Base-by-base conservation (phyloP, 2,797 vertebrate species). In the Aphelocoma californica region DNA sequence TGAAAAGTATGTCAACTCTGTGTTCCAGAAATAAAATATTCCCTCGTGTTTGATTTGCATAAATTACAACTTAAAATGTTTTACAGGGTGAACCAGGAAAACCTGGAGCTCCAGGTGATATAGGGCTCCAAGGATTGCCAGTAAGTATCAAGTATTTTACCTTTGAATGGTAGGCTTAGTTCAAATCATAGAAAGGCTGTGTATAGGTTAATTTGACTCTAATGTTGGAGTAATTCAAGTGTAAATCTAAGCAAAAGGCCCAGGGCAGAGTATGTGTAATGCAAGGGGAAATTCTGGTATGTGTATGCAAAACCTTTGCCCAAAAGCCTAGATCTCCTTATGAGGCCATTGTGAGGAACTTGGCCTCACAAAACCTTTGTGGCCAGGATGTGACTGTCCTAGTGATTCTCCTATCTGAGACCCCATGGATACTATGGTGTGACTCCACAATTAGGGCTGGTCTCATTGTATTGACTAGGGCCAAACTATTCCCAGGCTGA, bases 61-160 rank as follows among this genome's bases (percentile, higher is more conserved):
- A 29, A 70, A 60, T 79, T 86, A 14, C 23, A 86, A 53, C 23
- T 69, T 65, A 23, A 74, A 72, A 82, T 96, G 81, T 95, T 93
- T 98, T 97, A 69, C 97, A 99, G 99, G 99, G 99, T 85, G 97
- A 92, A 79, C 87, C 98, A 53, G 99, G 99, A 84, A 99, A 99
- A 96, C 83, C 98, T 44, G 99, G 99, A 64, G 96, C 97, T 97
- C 98, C 98, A 32, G 99, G 99, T 89, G 99, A 99, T 94, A 91
- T 97, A 79, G 99, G 99, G 86, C 98, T 98, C 95, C 99, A 99
- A 93, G 99, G 99, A 61, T 95, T 99, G 95, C 98, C 99, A 95
- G 99, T 99, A 98, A 98, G 99, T 99, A 93, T 94, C 67, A 61
- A 25, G 4, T 70, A 56, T 51, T 92, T 94, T 81, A 77, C 42